Base-by-base conservation (phyloP, 1,140 invertebrate species). In the Pseudoatta argentina region DNA sequence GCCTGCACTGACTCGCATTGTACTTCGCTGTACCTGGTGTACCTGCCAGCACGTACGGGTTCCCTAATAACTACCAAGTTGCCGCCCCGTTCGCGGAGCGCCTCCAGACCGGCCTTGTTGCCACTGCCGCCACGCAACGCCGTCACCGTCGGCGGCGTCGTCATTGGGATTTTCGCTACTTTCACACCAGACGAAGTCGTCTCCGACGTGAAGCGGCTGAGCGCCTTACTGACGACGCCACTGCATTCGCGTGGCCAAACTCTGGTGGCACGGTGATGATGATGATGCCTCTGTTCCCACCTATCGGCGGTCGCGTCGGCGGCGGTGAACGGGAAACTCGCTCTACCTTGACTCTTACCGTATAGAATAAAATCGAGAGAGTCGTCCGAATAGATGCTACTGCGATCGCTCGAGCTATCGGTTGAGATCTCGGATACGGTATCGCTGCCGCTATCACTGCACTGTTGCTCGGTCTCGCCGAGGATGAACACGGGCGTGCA, bases 381-480 rank as follows among this genome's bases (percentile, higher is more conserved):
- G 72, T 96, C 96, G 85, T 96, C 96, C 48, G 96, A 94, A 44
- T 96, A 96, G 66, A 96, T 96, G 86, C 95, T 96, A 76, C 95
- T 96, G 5, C 96, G 94, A 86, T 96, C 96, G 87, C 96, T 96
- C 39, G 95, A 95, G 16, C 96, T 96, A 87, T 96, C 96, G 14
- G 96, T 96, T 0, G 96, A 96, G 87, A 96, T 96, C 86, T 96
- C 96, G 18, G 96, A 96, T 6, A 96, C 94, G 5, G 95, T 95
- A 81, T 96, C 96, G 66, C 95, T 96, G 66, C 95, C 95, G 59
- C 95, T 95, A 89, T 96, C 96, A 89, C 94, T 95, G 88, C 95
- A 95, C 51, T 95, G 95, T 18, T 95, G 96, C 39, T 95, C 94
- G 69, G 95, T 94, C 66, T 96, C 96, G 48, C 95, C 95, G 0